These are phyloP conservation scores for Pyrocoelia pectoralis DNA, from an alignment of 2,888 invertebrate species.

Conservation along the genomic window DNA sequence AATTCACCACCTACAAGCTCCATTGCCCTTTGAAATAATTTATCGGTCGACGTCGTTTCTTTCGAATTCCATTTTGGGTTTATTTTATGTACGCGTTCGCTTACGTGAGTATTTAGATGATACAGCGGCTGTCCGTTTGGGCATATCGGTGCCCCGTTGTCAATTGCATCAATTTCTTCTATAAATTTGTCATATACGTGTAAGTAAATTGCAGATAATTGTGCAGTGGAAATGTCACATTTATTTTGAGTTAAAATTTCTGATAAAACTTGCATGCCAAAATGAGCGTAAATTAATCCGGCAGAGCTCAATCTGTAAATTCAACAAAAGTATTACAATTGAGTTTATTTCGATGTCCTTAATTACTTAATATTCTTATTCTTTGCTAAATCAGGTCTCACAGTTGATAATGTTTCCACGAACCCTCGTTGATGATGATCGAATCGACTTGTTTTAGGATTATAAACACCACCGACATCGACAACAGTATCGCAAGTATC, in stretches of 20 bases:
- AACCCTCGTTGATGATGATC: constrained; percentile 95
- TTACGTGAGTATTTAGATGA: constrained; percentile 80
- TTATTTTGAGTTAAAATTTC: constrained; percentile 62
- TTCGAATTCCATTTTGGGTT: constrained; percentile 86
- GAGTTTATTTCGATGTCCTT: too few relatives aligned
- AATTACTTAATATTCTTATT: constrained; percentile 68
- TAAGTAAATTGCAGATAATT: constrained; percentile 67
- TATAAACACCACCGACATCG: constrained; percentile 90
- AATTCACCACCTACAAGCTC: constrained; percentile 83
- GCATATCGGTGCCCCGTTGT: constrained; percentile 90
- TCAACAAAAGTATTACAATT: constrained; percentile 6
- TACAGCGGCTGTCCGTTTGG: constrained; percentile 77
- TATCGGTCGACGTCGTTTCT: constrained; percentile 63
- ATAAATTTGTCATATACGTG: constrained; percentile 88
- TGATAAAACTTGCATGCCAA: constrained; percentile 81
- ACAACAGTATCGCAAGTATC: constrained; percentile 91
- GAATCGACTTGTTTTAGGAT: constrained; percentile 78
- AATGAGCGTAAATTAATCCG: constrained; percentile 90
- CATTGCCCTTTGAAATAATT: constrained; percentile 81
- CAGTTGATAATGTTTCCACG: constrained; percentile 69
- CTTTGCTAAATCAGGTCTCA: constrained; percentile 68
- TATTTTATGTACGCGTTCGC: constrained; percentile 76
- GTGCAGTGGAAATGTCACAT: constrained; percentile 60
- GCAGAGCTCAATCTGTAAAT: constrained; percentile 88
- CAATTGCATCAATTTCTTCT: constrained; percentile 94